Evolutionary conservation across 2,888 invertebrate species (phyloP), one percentile per base, ranked within the genome.

Genomic region (Sarcophaga caerulescens): DNA sequence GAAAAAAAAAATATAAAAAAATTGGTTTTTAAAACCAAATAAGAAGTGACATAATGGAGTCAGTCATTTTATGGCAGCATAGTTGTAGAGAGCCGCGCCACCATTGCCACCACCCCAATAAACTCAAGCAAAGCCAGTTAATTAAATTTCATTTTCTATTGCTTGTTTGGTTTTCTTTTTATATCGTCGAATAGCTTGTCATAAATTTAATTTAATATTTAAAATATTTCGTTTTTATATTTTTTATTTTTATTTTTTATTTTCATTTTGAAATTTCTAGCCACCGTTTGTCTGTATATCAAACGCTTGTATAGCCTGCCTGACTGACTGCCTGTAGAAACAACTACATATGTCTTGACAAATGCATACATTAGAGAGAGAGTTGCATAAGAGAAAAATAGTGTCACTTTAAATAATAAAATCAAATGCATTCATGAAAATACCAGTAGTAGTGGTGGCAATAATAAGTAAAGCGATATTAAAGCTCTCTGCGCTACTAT

Each of bases 331-430:
- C 5, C 35, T 35, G 6, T 2, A n/a, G n/a, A n/a, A n/a, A n/a
- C n/a, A n/a, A n/a, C n/a, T n/a, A 35, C 5, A 5, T 35, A 35
- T 35, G 35, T 35, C 35, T 60, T 77, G 66, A 74, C 62, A 60
- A 14, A 45, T 66, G 17, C 14, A 23, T 65, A 65, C 59, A 35
- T 35, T 35, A 35, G 1, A 35, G 35, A 6, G 35, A 59, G 23
- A 73, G 69, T 84, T 84, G 84, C 84, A 84, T 84, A 84, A 84
- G 84, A 78, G 66, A 35, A 35, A 35, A 8, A 35, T 35, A 35
- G 66, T 84, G 84, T 79, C 84, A 84, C 84, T 79, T 84, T 84
- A 44, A 80, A 76, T 84, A 84, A 76, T 75, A 75, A 84, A 84
- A 79, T 80, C 79, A 70, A 11, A n/a, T 19, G 62, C 19, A 19